Evolutionary conservation across 2,797 vertebrate genomes (phyloP).

Genomic region (Onychomys leucogaster): DNA sequence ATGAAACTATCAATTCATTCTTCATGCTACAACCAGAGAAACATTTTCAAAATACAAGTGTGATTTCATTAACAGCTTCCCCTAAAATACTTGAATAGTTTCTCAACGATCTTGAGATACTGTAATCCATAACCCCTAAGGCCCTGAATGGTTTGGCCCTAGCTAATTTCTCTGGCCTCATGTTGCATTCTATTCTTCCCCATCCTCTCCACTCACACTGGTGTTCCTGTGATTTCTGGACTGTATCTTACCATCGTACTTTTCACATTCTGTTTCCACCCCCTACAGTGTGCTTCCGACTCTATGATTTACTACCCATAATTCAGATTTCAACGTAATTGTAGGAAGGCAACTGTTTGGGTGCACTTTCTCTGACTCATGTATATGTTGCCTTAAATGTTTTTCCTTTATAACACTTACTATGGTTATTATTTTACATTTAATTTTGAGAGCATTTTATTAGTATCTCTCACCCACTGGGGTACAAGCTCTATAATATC

Average conservation of each 20-base stretch:
- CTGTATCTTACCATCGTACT: constrained; percentile 3
- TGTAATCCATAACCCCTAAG: constrained; percentile 8
- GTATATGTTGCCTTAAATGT: not conserved
- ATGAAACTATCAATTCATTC: constrained; percentile 45
- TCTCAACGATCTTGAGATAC: constrained; percentile 19
- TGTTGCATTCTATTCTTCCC: not conserved
- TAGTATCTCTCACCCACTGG: not conserved
- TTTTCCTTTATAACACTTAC: not conserved
- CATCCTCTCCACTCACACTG: not conserved
- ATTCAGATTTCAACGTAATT: constrained; percentile 26
- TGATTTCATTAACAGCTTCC: constrained; percentile 30
- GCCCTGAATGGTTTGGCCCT: not conserved
- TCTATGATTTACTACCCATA: not conserved
- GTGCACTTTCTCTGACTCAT: constrained; percentile 14
- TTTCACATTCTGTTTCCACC: not conserved
- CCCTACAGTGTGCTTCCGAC: not conserved
- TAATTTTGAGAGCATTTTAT: constrained; percentile 48
- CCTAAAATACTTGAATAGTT: constrained; percentile 34
- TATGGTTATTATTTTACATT: not conserved
- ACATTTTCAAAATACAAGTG: constrained; percentile 45
- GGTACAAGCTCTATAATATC: not conserved
- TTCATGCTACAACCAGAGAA: constrained; percentile 1
- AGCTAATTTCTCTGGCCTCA: constrained; percentile 12
- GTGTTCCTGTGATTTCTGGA: constrained; percentile 27
- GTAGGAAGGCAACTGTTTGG: not conserved